A percentile compares a stretch with the other conserved stretches of the same genome.
Evolutionary conservation across 1,140 invertebrate genomes (phyloP).

Genomic region (Microvelia longipes): DNA sequence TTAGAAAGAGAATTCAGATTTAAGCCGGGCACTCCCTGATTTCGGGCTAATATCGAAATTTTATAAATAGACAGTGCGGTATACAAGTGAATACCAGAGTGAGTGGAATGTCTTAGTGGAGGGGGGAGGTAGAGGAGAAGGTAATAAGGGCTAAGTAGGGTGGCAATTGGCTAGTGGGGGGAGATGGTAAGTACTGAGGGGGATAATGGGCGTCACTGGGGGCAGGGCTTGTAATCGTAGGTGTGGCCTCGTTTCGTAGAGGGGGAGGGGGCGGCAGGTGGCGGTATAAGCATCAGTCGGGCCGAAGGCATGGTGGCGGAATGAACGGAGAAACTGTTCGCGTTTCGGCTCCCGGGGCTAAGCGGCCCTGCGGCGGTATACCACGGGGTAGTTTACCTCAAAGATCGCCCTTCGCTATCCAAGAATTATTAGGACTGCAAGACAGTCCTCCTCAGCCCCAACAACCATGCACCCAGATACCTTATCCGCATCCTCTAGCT

Average conservation of each 20-base stretch:
- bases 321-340: conserved; percentile 12
- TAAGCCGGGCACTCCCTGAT: neutral
- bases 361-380: conserved; percentile 1
- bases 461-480: conserved; percentile 34
- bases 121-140: neutral
- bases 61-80: neutral
- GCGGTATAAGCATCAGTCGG: neutral
- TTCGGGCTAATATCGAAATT: neutral
- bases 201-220: neutral
- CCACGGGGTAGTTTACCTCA: conserved; percentile 44
- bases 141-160: conserved; percentile 3
- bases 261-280: neutral
- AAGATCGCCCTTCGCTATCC: conserved; percentile 78
- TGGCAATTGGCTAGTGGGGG: neutral
- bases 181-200: conserved; percentile 3
- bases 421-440: conserved; percentile 64
- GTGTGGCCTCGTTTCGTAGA: neutral
- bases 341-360: conserved; percentile 11
- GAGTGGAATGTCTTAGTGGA: neutral
- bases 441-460: conserved; percentile 28
- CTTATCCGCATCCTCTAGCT: conserved; percentile 35
- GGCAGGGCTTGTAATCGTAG: neutral
- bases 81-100: neutral
- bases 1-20: neutral
- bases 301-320: neutral